Percentiles rank a stretch among this genome's conserved stretches.
Conservation (phyloP, 2,888 invertebrate species). For the Ceraclea dissimilis region DNA sequence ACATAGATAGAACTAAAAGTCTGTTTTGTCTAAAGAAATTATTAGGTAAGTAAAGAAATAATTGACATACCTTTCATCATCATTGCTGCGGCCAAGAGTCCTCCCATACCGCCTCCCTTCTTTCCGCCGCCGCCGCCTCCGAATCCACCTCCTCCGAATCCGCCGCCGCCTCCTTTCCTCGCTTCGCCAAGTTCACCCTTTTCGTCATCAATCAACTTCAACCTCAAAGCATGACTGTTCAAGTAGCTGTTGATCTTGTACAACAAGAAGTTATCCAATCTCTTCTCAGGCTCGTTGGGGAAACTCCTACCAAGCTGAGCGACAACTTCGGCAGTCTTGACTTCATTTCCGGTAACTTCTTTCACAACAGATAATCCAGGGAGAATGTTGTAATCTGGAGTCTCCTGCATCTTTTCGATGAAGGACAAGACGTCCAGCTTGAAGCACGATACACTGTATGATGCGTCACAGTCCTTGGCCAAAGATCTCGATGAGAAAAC, state of each 20-base stretch:
- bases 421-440: slow-evolving; percentile 72
- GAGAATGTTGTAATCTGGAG: slow-evolving; percentile 59
- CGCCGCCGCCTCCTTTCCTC: slow-evolving; percentile 46
- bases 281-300: slow-evolving; percentile 67
- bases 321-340: slow-evolving; percentile 58
- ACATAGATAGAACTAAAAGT: too few species aligned
- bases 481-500: slow-evolving; percentile 31
- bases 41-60: background rate
- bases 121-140: slow-evolving; percentile 42
- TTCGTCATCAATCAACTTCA: slow-evolving; percentile 61
- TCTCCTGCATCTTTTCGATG: slow-evolving; percentile 65
- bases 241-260: slow-evolving; percentile 64
- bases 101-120: slow-evolving; percentile 44
- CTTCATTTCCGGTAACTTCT: slow-evolving; percentile 52
- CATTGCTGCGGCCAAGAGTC: slow-evolving; percentile 49
- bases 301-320: slow-evolving; percentile 66
- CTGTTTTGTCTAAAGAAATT: too few species aligned
- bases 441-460: slow-evolving; percentile 65
- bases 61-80: slow-evolving; percentile 53
- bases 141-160: slow-evolving; percentile 36
- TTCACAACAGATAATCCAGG: slow-evolving; percentile 70
- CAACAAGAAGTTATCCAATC: slow-evolving; percentile 66
- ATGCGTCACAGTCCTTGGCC: slow-evolving; percentile 47
- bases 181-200: slow-evolving; percentile 35
- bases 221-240: slow-evolving; percentile 64